Conservation (phyloP, 1,140 invertebrate genomes). For the Drosophila nannoptera region DNA sequence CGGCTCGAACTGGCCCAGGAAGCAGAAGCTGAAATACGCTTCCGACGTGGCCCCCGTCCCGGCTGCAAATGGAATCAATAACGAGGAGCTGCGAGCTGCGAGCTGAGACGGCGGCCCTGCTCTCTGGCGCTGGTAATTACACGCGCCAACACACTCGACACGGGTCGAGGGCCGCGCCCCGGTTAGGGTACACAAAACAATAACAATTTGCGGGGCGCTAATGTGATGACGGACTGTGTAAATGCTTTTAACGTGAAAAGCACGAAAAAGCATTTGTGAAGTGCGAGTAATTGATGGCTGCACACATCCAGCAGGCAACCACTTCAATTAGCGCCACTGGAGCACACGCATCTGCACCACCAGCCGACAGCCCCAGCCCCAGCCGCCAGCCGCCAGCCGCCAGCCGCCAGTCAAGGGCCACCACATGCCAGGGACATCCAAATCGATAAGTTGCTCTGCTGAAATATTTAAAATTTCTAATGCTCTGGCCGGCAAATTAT, state of each 20-base stretch:
- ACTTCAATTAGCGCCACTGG: conserved; percentile 68
- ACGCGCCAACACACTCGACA: conserved; percentile 3
- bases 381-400: not conserved
- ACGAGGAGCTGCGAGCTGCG: not conserved
- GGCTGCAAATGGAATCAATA: not conserved
- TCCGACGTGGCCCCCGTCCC: too few species aligned
- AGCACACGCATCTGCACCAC: conserved; percentile 32
- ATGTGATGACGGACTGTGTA: conserved; percentile 53
- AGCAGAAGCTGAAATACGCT: not conserved
- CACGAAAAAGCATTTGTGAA: conserved; percentile 47
- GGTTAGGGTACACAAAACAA: conserved; percentile 17
- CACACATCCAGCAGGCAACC: conserved; percentile 44
- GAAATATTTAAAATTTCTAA: conserved; percentile 63
- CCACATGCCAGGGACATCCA: not conserved
- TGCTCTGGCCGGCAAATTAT: conserved; percentile 21
- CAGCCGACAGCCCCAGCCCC: too few species aligned
- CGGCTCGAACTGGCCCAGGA: too few species aligned
- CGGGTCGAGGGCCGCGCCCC: not conserved
- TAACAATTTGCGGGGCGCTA: conserved; percentile 62
- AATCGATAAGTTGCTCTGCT: conserved; percentile 67
- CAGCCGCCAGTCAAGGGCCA: not conserved
- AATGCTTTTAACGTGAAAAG: conserved; percentile 52
- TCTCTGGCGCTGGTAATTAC: not conserved
- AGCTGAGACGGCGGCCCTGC: not conserved
- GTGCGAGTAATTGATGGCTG: conserved; percentile 65